Conservation (phyloP, 2,888 invertebrate species). For the Chydorus sphaericus region DNA sequence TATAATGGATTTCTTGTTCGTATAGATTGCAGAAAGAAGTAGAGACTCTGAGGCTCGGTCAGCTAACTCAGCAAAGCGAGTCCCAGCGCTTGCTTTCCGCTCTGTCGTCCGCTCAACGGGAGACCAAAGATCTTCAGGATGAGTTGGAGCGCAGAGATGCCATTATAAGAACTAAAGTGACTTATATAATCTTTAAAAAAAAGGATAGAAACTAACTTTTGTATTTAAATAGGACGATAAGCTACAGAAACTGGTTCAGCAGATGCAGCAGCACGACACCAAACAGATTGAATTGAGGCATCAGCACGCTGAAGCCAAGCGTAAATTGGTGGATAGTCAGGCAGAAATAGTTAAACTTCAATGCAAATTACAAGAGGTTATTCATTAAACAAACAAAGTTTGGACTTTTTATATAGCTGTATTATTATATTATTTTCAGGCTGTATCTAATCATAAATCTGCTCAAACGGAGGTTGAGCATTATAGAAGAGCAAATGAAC, state of each 20-base stretch:
- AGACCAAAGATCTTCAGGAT: constrained; percentile 3
- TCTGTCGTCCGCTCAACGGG: constrained; percentile 24
- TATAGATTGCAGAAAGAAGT: constrained; percentile 8
- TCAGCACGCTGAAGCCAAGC: not conserved
- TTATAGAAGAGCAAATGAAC: not conserved
- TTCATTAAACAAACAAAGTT: not conserved
- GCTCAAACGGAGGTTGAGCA: not conserved
- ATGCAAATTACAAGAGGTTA: constrained; percentile 3
- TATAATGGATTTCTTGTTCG: not conserved
- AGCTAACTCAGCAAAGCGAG: constrained; percentile 21
- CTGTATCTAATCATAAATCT: not conserved
- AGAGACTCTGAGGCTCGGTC: not conserved
- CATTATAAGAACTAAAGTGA: constrained; percentile 1
- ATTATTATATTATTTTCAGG: not conserved
- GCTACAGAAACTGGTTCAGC: not conserved
- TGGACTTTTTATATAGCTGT: not conserved
- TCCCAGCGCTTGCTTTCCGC: constrained; percentile 26
- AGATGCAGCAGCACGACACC: constrained; percentile 6
- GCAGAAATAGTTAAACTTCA: constrained; percentile 8
- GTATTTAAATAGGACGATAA: not conserved
- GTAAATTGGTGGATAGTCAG: not conserved
- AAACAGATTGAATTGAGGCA: not conserved
- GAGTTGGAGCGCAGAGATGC: constrained; percentile 3
- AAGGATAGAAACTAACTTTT: not conserved
- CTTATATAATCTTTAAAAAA: too few relatives aligned